phyloP scores from a whole-genome alignment of 1,140 invertebrate genomes.

The Rhagoletis pomonella region DNA sequence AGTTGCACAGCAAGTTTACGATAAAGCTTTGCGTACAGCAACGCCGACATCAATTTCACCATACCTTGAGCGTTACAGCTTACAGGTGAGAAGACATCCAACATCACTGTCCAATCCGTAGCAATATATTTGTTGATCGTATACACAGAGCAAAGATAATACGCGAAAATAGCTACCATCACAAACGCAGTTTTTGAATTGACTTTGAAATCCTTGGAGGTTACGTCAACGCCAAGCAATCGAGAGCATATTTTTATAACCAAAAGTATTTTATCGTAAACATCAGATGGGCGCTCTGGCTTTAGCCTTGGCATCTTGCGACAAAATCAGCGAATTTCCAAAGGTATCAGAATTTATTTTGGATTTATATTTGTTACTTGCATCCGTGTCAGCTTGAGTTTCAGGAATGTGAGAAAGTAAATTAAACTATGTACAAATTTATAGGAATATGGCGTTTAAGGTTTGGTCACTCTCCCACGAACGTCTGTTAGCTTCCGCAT shows the following conservation, averaged over 20 bases:
- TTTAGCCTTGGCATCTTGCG: not conserved
- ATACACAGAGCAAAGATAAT: not conserved
- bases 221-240: not conserved
- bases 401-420: not conserved
- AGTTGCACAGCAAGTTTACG: not conserved
- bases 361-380: too few relatives aligned
- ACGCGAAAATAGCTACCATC: not conserved
- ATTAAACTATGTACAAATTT: not conserved
- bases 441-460: not conserved
- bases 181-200: not conserved
- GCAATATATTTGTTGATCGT: not conserved
- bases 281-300: not conserved
- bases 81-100: not conserved
- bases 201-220: not conserved
- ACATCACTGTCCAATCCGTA: constrained; percentile 30
- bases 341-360: too few relatives aligned
- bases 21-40: not conserved
- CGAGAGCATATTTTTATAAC: not conserved
- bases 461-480: constrained; percentile 4
- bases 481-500: not conserved
- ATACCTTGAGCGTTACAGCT: not conserved
- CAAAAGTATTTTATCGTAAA: not conserved
- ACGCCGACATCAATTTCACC: constrained; percentile 1
- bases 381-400: too few relatives aligned
- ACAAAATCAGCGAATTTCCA: too few relatives aligned